A percentile compares a stretch with the other conserved stretches of the same genome.
phyloP scores from a whole-genome alignment of 2,797 vertebrate species.

The Anguilla obscura region DNA sequence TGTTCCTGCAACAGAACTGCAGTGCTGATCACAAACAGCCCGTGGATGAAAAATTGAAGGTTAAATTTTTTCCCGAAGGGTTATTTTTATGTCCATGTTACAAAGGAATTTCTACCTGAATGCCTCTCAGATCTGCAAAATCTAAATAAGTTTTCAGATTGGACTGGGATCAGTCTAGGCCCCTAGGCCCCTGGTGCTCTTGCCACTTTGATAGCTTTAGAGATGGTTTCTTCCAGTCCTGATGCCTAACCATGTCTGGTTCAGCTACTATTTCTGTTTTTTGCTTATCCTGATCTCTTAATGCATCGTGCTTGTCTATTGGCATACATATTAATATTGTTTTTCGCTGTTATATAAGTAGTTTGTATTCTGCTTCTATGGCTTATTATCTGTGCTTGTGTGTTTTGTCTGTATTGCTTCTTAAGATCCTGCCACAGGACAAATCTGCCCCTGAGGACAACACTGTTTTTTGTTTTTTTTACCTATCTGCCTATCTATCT shows the following conservation, averaged over 20 bases:
- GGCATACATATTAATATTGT: background rate
- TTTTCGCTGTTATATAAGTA: background rate
- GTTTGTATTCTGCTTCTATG: background rate
- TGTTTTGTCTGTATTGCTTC: background rate
- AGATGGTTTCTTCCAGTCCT: background rate
- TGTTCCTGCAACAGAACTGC: background rate
- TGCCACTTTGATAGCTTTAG: background rate
- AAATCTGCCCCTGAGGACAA: background rate
- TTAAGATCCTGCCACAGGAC: conserved; percentile 1
- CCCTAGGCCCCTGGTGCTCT: background rate
- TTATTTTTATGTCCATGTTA: background rate
- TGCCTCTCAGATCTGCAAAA: conserved; percentile 9
- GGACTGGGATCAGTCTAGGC: background rate
- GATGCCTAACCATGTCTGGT: background rate
- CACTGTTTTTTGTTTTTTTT: background rate
- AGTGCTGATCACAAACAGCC: background rate
- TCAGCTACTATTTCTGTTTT: background rate
- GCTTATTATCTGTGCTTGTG: background rate
- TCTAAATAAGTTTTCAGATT: background rate
- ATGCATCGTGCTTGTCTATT: background rate
- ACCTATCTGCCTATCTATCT: background rate
- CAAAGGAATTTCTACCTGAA: conserved; percentile 6
- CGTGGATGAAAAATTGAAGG: background rate
- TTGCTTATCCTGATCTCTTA: background rate
- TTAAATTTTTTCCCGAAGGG: background rate